Evolutionary conservation across 2,797 vertebrate genomes (phyloP).

Genomic region (Scolopax bukidnonensis): DNA sequence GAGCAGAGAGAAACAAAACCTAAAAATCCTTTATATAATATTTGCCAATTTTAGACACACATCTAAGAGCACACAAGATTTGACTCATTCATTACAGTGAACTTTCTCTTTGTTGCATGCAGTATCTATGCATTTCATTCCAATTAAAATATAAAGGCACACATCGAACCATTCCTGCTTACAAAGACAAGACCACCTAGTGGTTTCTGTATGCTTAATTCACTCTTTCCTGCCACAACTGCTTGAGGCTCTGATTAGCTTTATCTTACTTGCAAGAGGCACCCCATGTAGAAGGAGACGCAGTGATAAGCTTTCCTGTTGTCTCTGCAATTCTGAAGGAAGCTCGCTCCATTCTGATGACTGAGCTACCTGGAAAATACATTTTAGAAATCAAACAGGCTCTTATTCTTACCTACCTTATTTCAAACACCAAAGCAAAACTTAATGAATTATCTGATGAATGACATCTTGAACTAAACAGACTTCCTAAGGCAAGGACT

Average conservation of each 20-base stretch:
- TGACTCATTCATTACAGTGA: neutral
- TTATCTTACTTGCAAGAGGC: constrained; percentile 54
- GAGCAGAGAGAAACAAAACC: neutral
- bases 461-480: neutral
- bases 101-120: neutral
- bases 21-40: neutral
- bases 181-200: constrained; percentile 47
- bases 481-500: neutral
- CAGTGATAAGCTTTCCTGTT: constrained; percentile 36
- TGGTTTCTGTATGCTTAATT: constrained; percentile 42
- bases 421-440: neutral
- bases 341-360: neutral
- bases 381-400: constrained; percentile 14
- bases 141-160: constrained; percentile 53
- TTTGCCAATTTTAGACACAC: neutral
- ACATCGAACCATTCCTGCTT: constrained; percentile 24
- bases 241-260: constrained; percentile 53
- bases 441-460: neutral
- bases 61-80: neutral
- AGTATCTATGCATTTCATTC: neutral
- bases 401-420: neutral
- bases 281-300: constrained; percentile 9
- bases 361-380: neutral
- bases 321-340: neutral
- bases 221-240: neutral